Evolutionary conservation across 2,797 vertebrate species (phyloP).

Genomic region (Falco biarmicus): DNA sequence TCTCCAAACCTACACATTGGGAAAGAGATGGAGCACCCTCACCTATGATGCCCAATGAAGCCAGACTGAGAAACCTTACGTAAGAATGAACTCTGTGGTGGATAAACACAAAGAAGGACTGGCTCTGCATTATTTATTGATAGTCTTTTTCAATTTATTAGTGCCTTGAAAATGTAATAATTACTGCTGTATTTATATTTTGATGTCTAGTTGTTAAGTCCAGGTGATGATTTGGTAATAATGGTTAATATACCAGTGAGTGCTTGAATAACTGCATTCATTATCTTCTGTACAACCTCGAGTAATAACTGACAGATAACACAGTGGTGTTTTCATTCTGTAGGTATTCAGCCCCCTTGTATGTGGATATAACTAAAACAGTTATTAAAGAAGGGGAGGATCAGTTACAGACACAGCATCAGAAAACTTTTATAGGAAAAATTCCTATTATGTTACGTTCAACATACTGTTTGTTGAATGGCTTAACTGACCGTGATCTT

Average conservation of each 20-base stretch:
- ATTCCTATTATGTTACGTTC: conserved; percentile 99
- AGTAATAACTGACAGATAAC: neutral
- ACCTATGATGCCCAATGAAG: conserved; percentile 99
- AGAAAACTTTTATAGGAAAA: conserved; percentile 99
- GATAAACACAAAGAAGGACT: neutral
- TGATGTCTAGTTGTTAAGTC: neutral
- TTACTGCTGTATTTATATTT: neutral
- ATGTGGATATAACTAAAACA: conserved; percentile 98
- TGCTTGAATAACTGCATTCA: neutral
- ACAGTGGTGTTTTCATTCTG: conserved; percentile 2
- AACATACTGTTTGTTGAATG: conserved; percentile 95
- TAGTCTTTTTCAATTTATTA: neutral
- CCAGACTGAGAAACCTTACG: conserved; percentile 95
- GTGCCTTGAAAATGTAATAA: neutral
- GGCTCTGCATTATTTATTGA: neutral
- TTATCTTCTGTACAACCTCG: neutral
- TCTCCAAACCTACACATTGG: conserved; percentile 99
- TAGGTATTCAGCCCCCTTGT: conserved; percentile 96
- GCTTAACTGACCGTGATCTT: conserved; percentile 94
- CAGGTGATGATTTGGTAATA: neutral
- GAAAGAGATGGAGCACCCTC: conserved; percentile 97
- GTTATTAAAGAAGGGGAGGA: conserved; percentile 98
- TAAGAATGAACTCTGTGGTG: conserved; percentile 69
- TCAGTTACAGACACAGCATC: conserved; percentile 96
- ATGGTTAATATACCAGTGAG: neutral